Evolutionary conservation across 2,113 vertebrate species (phyloP).

Genomic region (Narcine bancroftii): DNA sequence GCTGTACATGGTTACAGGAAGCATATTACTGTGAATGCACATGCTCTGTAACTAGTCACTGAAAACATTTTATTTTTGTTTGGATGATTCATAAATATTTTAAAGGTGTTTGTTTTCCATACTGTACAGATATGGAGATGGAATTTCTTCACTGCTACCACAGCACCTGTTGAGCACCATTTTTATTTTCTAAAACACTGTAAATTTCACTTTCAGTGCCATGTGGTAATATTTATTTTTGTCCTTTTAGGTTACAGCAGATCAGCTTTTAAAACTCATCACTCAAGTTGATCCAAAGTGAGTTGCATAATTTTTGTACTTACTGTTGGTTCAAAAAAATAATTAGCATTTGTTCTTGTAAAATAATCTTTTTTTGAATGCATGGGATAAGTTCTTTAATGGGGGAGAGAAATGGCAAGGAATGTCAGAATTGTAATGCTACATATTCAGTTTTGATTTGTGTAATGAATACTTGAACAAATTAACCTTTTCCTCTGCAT

Average conservation of each 20-base stretch:
- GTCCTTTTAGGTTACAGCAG: slow-evolving; percentile 78
- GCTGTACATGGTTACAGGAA: too few relatives aligned
- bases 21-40: too few relatives aligned
- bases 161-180: too few relatives aligned
- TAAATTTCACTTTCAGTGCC: background rate
- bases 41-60: background rate
- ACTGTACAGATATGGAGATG: background rate
- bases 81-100: background rate
- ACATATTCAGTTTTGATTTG: background rate
- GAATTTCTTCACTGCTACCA: background rate
- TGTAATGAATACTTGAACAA: too few relatives aligned
- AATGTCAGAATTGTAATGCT: too few relatives aligned
- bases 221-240: slow-evolving; percentile 30
- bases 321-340: too few relatives aligned
- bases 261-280: slow-evolving; percentile 95
- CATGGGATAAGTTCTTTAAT: background rate
- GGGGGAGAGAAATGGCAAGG: too few relatives aligned
- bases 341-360: too few relatives aligned
- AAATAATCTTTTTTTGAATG: too few relatives aligned
- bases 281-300: slow-evolving; percentile 97
- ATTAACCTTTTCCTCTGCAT: background rate
- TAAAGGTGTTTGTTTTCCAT: background rate
- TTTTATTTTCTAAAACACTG: background rate
- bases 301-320: slow-evolving; percentile 46
- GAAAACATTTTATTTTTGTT: background rate